A percentile compares a stretch with the other conserved stretches of the same genome.
These are phyloP conservation scores for Zoroaster sp. DNA, from an alignment of 53 echinoderm and acorn worm species.

Conservation along the genomic window DNA sequence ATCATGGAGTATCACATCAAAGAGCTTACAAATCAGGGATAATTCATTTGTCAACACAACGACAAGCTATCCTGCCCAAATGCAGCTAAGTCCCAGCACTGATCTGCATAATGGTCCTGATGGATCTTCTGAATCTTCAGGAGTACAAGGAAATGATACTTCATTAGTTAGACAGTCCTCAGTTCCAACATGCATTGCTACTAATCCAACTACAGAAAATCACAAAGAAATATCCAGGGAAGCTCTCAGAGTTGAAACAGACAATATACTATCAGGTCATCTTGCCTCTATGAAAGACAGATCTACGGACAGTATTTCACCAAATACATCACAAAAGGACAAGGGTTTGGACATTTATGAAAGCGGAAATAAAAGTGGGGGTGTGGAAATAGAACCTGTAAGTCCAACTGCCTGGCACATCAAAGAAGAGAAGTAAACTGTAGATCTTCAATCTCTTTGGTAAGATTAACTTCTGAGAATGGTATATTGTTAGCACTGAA, in stretches of 20 bases:
- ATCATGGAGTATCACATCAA: conserved; percentile 33
- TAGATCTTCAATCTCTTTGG: background rate
- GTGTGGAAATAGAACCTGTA: background rate
- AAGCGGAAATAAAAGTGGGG: background rate
- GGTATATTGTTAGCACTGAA: too few relatives aligned
- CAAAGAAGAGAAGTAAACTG: conserved; percentile 18
- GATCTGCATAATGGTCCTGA: background rate
- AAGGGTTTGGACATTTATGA: background rate
- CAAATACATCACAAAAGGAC: background rate
- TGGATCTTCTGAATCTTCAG: background rate
- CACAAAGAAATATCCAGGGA: background rate
- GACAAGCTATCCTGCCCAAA: background rate
- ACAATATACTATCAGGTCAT: background rate
- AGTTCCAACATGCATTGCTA: background rate
- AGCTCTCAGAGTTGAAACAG: background rate
- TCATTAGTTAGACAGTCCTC: background rate
- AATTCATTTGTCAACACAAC: background rate
- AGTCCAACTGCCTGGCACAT: conserved; percentile 13
- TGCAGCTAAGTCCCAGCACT: background rate
- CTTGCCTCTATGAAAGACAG: background rate
- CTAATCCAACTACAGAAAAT: background rate
- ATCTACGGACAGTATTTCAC: background rate
- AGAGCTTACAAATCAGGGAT: conserved; percentile 46
- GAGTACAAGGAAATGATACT: background rate
- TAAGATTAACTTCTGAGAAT: background rate